Conservation (phyloP, 2,113 vertebrate species). For the Plestiodon gilberti region DNA sequence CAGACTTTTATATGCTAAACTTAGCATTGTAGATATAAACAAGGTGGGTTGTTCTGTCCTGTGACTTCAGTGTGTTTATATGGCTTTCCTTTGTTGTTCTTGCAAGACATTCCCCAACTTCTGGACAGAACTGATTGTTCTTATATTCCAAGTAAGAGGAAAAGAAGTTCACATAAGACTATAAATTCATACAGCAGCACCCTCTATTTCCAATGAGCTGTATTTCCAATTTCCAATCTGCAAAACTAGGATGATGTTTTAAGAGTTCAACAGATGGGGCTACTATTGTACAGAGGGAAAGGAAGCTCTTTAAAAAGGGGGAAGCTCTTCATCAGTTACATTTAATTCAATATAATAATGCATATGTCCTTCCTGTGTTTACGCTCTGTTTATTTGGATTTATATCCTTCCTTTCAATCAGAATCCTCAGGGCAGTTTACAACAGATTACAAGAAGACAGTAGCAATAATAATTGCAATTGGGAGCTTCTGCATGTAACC, state of each 20-base stretch:
- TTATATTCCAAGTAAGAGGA: constrained; percentile 30
- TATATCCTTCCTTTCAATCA: too few relatives aligned
- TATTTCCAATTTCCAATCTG: constrained; percentile 11
- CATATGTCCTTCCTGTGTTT: background rate
- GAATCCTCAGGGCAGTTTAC: too few relatives aligned
- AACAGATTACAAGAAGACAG: too few relatives aligned
- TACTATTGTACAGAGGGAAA: background rate
- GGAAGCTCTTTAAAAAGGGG: constrained; percentile 12
- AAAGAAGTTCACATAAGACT: background rate
- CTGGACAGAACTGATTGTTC: constrained; percentile 51
- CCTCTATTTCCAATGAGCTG: constrained; percentile 1
- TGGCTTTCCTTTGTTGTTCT: constrained; percentile 16
- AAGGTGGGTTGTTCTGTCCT: constrained; percentile 32
- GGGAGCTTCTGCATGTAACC: too few relatives aligned
- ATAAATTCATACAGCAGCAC: constrained; percentile 10
- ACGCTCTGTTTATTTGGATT: background rate
- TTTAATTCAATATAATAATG: constrained; percentile 7
- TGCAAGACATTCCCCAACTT: constrained; percentile 39
- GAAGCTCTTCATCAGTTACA: constrained; percentile 1
- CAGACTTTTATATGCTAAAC: constrained; percentile 40
- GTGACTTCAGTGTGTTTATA: constrained; percentile 50
- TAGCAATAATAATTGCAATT: too few relatives aligned
- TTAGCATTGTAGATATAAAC: constrained; percentile 53
- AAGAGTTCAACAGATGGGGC: constrained; percentile 17
- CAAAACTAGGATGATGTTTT: background rate